These are phyloP conservation scores for Lanistes nyassanus DNA, from an alignment of 1,140 invertebrate genomes.

Conservation along the genomic window DNA sequence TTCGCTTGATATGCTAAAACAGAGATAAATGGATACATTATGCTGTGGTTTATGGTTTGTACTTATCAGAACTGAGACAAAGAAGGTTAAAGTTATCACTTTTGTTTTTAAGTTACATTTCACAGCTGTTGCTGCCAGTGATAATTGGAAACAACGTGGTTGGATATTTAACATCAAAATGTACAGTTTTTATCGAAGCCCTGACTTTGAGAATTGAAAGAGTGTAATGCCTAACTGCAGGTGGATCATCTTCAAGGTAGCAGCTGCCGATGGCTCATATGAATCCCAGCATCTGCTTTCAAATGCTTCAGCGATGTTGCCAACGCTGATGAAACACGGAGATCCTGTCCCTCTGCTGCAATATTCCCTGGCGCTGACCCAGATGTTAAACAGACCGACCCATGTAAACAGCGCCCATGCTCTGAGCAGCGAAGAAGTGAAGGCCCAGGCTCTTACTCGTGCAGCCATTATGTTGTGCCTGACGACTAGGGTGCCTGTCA, in stretches of 20 bases:
- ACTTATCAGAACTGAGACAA: too few species aligned
- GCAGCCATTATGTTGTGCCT: constrained; percentile 44
- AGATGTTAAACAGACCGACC: constrained; percentile 52
- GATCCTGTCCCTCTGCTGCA: constrained; percentile 48
- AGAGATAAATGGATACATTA: too few species aligned
- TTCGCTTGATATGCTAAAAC: too few species aligned
- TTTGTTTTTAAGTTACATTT: too few species aligned
- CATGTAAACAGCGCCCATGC: too few species aligned
- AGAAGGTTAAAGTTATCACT: too few species aligned
- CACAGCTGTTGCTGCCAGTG: too few species aligned
- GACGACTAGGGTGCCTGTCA: constrained; percentile 27
- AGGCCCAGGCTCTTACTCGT: constrained; percentile 39
- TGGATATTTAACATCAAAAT: too few species aligned
- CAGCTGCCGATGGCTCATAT: constrained; percentile 7
- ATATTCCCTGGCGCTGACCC: constrained; percentile 45
- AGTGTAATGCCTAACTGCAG: constrained; percentile 3
- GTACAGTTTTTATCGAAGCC: too few species aligned
- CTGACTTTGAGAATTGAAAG: too few species aligned
- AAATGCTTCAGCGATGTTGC: constrained; percentile 32
- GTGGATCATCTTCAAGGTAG: constrained; percentile 9
- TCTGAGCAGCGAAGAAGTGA: constrained; percentile 7
- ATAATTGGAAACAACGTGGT: too few species aligned
- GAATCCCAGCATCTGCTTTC: constrained; percentile 39
- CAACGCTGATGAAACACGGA: constrained; percentile 43
- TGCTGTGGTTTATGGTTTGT: too few species aligned